These are phyloP conservation scores for Alligator sinensis DNA, from an alignment of 2,113 vertebrate species.

Conservation along the genomic window DNA sequence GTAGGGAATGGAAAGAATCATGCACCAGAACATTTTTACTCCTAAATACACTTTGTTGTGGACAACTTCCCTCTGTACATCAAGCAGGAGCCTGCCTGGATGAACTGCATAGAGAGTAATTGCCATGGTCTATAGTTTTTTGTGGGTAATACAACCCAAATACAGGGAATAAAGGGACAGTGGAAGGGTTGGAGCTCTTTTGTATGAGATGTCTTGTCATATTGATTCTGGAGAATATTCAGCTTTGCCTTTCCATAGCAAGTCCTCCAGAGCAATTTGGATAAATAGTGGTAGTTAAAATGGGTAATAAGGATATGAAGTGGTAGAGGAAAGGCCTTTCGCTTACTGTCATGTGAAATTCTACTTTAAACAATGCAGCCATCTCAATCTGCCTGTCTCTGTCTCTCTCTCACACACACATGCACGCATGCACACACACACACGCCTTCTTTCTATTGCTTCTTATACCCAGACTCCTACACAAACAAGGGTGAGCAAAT, in stretches of 20 bases:
- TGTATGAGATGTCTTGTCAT: not conserved
- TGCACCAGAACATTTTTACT: not conserved
- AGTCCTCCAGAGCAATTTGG: not conserved
- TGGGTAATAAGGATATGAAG: not conserved
- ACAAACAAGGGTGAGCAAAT: not conserved
- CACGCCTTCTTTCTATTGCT: rapidly evolving
- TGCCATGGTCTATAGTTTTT: rapidly evolving
- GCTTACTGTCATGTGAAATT: not conserved
- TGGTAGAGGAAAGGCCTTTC: not conserved
- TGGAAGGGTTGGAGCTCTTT: not conserved
- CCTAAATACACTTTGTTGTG: rapidly evolving
- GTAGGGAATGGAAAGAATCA: not conserved
- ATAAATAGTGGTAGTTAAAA: not conserved
- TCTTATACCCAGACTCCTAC: not conserved
- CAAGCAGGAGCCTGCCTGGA: not conserved
- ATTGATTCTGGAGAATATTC: not conserved
- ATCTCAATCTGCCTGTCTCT: not conserved
- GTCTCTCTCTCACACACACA: not conserved
- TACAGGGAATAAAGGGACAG: not conserved
- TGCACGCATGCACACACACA: not conserved
- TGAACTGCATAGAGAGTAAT: not conserved
- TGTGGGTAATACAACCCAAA: not conserved
- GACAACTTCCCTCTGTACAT: too few species aligned
- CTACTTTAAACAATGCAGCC: not conserved
- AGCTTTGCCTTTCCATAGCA: not conserved